Evolutionary conservation across 2,797 vertebrate genomes (phyloP).

Genomic region (Morus bassanus): DNA sequence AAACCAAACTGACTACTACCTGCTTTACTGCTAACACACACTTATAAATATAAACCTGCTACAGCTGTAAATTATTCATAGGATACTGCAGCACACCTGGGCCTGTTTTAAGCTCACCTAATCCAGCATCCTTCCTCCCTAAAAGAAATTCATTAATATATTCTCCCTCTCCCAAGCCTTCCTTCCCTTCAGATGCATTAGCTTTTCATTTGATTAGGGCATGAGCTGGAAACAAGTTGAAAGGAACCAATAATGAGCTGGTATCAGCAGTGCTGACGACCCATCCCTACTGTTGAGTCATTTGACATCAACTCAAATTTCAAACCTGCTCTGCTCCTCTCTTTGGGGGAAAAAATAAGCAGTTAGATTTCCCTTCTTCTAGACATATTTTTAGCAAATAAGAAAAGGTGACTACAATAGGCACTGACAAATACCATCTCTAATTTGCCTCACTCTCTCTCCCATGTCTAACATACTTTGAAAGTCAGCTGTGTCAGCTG

Average conservation of each 20-base stretch:
- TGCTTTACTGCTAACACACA: background rate
- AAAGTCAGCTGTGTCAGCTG: background rate
- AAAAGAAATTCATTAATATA: background rate
- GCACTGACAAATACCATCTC: background rate
- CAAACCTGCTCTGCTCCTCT: background rate
- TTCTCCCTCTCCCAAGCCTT: background rate
- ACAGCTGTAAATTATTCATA: background rate
- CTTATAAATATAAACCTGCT: background rate
- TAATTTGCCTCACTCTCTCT: background rate
- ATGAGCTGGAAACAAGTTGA: background rate
- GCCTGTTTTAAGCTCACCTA: background rate
- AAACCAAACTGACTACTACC: background rate
- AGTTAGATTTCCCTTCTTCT: background rate
- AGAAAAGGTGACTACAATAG: background rate
- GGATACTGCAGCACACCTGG: background rate
- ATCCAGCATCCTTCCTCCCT: background rate
- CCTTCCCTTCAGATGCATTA: background rate
- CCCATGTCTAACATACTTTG: background rate
- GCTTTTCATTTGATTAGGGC: background rate
- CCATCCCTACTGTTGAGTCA: background rate
- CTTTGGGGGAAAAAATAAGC: background rate
- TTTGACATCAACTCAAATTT: background rate
- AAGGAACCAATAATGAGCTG: background rate
- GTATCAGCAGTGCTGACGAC: background rate
- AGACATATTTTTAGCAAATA: background rate